Percentiles rank a stretch among this genome's conserved stretches.
phyloP scores from a whole-genome alignment of 2,888 invertebrate species.

The Lacanobia oleracea region DNA sequence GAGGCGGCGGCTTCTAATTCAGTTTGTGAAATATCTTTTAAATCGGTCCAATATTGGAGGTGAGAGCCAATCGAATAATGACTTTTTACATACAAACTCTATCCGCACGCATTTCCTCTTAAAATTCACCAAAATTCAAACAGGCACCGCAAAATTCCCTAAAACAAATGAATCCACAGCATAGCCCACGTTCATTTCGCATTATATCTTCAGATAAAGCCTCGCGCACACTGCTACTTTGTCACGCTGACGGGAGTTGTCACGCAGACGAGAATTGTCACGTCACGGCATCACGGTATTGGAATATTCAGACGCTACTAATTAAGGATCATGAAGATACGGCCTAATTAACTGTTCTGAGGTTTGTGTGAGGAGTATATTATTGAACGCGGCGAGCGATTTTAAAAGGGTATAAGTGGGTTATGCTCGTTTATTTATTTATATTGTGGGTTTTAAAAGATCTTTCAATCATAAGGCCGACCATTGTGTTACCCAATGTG shows the following conservation, averaged over 20 bases:
- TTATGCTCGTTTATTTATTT: too few relatives aligned
- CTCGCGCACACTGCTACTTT: constrained; percentile 45
- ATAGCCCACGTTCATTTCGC: constrained; percentile 27
- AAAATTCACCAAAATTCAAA: not conserved
- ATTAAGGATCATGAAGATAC: constrained; percentile 60
- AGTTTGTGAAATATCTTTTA: too few relatives aligned
- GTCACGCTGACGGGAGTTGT: constrained; percentile 54
- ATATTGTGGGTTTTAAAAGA: too few relatives aligned
- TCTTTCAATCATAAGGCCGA: too few relatives aligned
- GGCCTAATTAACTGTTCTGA: constrained; percentile 56
- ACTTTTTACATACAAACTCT: too few relatives aligned
- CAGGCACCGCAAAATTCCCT: constrained; percentile 15
- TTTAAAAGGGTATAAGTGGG: too few relatives aligned
- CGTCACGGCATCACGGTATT: constrained; percentile 60
- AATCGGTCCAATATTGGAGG: too few relatives aligned
- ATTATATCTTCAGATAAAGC: constrained; percentile 52
- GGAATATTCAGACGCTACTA: constrained; percentile 54
- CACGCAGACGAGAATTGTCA: constrained; percentile 52
- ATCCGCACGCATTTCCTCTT: too few relatives aligned
- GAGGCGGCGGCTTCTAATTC: too few relatives aligned
- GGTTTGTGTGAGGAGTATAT: constrained; percentile 18
- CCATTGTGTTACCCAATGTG: too few relatives aligned
- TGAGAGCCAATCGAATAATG: too few relatives aligned
- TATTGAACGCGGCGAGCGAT: not conserved
- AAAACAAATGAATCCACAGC: constrained; percentile 21